These are phyloP conservation scores for Neolamprologus cancellatus DNA, from an alignment of 2,113 vertebrate species.

Conservation along the genomic window DNA sequence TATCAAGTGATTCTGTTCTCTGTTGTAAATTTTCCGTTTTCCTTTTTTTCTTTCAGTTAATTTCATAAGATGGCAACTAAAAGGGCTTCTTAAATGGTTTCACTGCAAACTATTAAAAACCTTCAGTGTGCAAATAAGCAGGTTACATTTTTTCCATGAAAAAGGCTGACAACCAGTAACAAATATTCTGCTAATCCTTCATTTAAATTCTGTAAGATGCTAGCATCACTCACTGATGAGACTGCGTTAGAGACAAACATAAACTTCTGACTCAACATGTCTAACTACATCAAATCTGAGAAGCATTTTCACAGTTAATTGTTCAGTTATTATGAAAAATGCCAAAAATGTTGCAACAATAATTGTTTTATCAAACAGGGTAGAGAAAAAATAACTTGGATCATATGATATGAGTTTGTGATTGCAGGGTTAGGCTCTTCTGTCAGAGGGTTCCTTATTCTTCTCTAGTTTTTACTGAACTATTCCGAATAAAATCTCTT, in stretches of 20 bases:
- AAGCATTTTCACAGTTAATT: not conserved
- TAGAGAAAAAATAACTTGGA: not conserved
- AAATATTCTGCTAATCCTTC: not conserved
- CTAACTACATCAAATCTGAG: not conserved
- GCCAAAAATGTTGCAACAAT: not conserved
- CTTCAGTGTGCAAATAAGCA: not conserved
- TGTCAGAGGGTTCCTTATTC: not conserved
- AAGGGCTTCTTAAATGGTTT: not conserved
- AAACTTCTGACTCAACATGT: not conserved
- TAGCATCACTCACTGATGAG: not conserved
- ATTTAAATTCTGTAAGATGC: not conserved
- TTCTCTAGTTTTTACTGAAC: not conserved
- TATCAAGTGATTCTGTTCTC: conserved; percentile 87
- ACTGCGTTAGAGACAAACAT: not conserved
- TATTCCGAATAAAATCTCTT: not conserved
- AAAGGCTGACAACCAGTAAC: not conserved
- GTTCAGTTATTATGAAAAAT: not conserved
- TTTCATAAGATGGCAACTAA: conserved; percentile 80
- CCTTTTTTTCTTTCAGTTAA: conserved; percentile 18
- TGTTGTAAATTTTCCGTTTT: conserved; percentile 75
- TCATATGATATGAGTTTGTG: not conserved
- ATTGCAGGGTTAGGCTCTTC: not conserved
- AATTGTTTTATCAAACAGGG: not conserved
- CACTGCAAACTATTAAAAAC: not conserved
- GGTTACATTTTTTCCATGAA: not conserved